Percentiles rank a stretch among this genome's conserved stretches.
phyloP scores from a whole-genome alignment of 2,888 invertebrate species.

The Synanthedon vespiformis region DNA sequence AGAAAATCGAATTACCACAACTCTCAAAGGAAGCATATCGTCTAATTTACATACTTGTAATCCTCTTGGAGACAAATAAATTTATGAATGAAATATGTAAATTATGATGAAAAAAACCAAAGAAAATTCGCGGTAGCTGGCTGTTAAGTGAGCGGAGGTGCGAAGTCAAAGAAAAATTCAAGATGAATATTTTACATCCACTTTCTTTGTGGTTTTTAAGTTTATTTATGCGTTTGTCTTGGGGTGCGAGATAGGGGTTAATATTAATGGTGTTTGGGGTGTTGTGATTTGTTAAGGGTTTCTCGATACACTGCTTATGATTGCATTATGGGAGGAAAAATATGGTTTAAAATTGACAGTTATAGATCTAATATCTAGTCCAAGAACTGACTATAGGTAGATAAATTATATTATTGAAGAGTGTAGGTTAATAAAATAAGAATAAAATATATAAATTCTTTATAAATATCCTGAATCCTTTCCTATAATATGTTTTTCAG shows the following conservation, averaged over 20 bases:
- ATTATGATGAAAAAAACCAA: slow-evolving; percentile 33
- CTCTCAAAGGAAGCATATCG: slow-evolving; percentile 24
- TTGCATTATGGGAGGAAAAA: no score
- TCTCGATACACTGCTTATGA: not conserved
- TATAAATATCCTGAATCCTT: no score
- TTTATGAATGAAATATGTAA: slow-evolving; percentile 49
- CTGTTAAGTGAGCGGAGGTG: slow-evolving; percentile 37
- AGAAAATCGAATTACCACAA: slow-evolving; percentile 1
- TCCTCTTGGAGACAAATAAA: slow-evolving; percentile 36
- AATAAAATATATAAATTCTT: no score
- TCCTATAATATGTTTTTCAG: no score
- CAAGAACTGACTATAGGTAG: no score
- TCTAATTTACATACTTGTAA: slow-evolving; percentile 49
- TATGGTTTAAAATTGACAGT: no score
- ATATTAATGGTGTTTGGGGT: slow-evolving; percentile 36
- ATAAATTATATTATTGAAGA: no score
- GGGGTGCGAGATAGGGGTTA: slow-evolving; percentile 31
- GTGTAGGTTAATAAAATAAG: no score
- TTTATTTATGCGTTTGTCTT: slow-evolving; percentile 40
- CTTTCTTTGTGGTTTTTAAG: slow-evolving; percentile 45
- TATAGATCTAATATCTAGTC: no score
- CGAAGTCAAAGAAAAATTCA: slow-evolving; percentile 26
- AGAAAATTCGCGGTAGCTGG: slow-evolving; percentile 19
- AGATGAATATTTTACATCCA: slow-evolving; percentile 50
- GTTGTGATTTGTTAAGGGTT: slow-evolving; percentile 2